Base-by-base conservation (phyloP, 2,797 vertebrate genomes). In the Myotis planiceps region DNA sequence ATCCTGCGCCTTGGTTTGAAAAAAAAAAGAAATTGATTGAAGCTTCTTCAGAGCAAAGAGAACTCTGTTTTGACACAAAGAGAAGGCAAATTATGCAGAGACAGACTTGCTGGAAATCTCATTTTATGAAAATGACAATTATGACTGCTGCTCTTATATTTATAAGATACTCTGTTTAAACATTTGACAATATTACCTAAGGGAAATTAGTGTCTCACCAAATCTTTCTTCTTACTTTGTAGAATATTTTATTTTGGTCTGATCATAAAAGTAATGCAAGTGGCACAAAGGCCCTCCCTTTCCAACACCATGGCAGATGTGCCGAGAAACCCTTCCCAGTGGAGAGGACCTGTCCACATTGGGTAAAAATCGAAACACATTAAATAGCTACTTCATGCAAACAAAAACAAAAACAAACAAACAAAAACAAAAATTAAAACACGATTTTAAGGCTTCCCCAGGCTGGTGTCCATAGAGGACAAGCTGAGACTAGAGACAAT, bases 161-260 rank as follows among this genome's bases (percentile, higher is more conserved):
- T 95, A 91, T 94, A 82, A 95, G 92, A 90, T 79, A 68, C 34
- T 96, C 95, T 39, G 60, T 95, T 97, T 95, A 95, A 96, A 95
- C 68, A 82, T 37, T 88, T 81, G 88, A 95, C 53, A 92, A 68
- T 78, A 91, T 89, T 90, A 90, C 90, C 94, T 89, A 83, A 63
- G 66, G 55, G 72, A 94, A 92, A 79, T 37, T 37, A 23, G 18
- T 42, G 49, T 86, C 65, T 95, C 78, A 82, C 32, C 58, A 55
- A 79, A 94, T 71, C 60, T 80, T 83, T 53, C 72, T 47, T 66
- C 47, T 72, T 49, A 55, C 34, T 87, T 89, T 45, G 29, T 45
- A 63, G 49, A 83, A 27, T 75, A 49, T 69, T 93, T 75, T 96
- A 90, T 90, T 96, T 92, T 88, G 51, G 19, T 47, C 9, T 55